A percentile compares a stretch with the other conserved stretches of the same genome.
phyloP scores from a whole-genome alignment of 2,113 vertebrate genomes.

The Pluvianellus socialis region DNA sequence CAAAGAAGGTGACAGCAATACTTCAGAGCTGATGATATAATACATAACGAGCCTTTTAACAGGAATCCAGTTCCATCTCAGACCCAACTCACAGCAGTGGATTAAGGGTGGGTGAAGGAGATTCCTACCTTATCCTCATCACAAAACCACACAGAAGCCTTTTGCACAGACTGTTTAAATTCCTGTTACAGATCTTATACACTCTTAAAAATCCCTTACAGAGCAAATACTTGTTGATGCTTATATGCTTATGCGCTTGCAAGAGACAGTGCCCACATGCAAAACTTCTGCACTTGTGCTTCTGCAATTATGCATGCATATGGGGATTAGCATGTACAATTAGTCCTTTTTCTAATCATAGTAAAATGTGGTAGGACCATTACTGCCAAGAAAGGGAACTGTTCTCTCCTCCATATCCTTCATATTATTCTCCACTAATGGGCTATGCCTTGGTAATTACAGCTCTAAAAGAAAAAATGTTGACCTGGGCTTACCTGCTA shows the following conservation, averaged over 20 bases:
- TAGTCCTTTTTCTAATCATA: not conserved
- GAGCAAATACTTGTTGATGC: not conserved
- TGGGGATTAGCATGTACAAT: not conserved
- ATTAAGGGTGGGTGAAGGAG: not conserved
- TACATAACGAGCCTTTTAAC: not conserved
- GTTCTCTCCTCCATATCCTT: not conserved
- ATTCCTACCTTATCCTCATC: not conserved
- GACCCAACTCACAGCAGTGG: not conserved
- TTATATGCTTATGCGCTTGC: not conserved
- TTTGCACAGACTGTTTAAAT: not conserved
- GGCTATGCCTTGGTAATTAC: not conserved
- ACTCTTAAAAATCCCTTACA: not conserved
- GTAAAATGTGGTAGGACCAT: not conserved
- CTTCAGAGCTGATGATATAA: not conserved
- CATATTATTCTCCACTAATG: not conserved
- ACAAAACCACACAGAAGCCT: not conserved
- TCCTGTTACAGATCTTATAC: not conserved
- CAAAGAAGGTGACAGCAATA: not conserved
- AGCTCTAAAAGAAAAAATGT: not conserved
- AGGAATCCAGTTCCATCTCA: not conserved
- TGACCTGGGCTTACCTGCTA: not conserved
- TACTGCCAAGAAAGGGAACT: not conserved
- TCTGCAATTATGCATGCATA: not conserved
- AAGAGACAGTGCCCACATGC: not conserved
- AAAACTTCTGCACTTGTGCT: not conserved